Base-by-base conservation (phyloP, 2,888 invertebrate species). In the Agrenia bidenticulata region DNA sequence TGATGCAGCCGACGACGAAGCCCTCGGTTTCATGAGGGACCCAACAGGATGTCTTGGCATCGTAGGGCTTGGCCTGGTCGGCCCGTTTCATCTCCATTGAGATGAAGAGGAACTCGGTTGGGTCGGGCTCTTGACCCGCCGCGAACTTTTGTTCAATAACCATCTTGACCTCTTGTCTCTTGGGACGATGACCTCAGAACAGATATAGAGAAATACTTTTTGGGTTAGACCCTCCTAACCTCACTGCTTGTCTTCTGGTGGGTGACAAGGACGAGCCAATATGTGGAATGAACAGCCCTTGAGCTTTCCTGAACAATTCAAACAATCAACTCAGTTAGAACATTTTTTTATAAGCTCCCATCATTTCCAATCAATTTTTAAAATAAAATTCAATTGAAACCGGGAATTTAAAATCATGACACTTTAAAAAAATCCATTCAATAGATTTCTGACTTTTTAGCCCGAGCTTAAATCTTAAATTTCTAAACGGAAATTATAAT, bases 31-130 rank as follows among this genome's bases (percentile, higher is more conserved):
- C 93, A 83, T 94, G 92, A 79, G 97, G 96, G 77, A 99, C 91
- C 99, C 99, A 99, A 86, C 95, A 95, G 81, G 93, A 92, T 85
- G 97, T 99, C 87, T 99, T 99, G 85, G 92, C 93, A 87, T 98
- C 96, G 87, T 95, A 97, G 78, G 96, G 95, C 86, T 94, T 94
- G 85, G 93, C 92, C 85, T 96, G 95, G 84, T 96, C 96, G 85
- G 94, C 92, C 84, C 94, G 90, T 85, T 94, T 94, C 85, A 93
- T 93, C 84, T 95, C 94, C 81, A 94, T 87, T 77, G 94, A 91
- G 77, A 94, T 90, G 86, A 90, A 94, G 86, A 94, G 86, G 85
- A 90, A 94, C 81, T 92, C 92, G 83, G 92, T 88, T 82, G 94
- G 94, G 88, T 94, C 94, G 83, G 94, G 94, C 86, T 94, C 78